These are phyloP conservation scores for Clarias platycephalus DNA, from an alignment of 2,797 vertebrate genomes.

Conservation along the genomic window DNA sequence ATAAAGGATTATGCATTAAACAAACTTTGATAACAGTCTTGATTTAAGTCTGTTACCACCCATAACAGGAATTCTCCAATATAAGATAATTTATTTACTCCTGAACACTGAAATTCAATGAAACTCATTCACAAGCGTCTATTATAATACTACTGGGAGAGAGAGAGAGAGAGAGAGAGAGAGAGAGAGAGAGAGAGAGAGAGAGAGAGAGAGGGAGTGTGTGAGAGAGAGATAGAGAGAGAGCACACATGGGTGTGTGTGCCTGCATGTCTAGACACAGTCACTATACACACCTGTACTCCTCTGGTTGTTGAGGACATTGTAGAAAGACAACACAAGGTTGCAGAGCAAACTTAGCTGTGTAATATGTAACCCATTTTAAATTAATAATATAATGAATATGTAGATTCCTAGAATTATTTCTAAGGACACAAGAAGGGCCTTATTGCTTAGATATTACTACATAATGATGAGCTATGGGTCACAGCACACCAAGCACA, in stretches of 20 bases:
- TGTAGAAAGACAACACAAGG: conserved; percentile 10
- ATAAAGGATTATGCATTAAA: too few species aligned
- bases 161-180: background rate
- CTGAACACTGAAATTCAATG: background rate
- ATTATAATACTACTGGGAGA: background rate
- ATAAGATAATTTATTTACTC: conserved; percentile 4
- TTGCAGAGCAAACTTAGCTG: background rate
- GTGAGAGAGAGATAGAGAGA: conserved; percentile 1
- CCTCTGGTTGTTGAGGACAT: background rate
- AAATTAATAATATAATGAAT: background rate
- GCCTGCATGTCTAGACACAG: conserved; percentile 10
- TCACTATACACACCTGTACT: conserved; percentile 21
- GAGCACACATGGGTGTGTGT: background rate
- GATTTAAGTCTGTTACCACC: background rate
- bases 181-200: background rate
- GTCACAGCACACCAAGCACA: too few species aligned
- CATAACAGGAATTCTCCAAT: background rate
- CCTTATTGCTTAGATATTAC: background rate
- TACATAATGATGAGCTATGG: background rate
- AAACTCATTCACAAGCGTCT: background rate
- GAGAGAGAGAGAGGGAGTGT: conserved; percentile 23
- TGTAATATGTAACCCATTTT: background rate
- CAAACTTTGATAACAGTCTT: too few species aligned
- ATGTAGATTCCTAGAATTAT: background rate
- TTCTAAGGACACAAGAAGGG: background rate